Percentiles rank a stretch among this genome's conserved stretches.
Evolutionary conservation across 2,888 invertebrate genomes (phyloP).

Genomic region (Stenurella melanura): DNA sequence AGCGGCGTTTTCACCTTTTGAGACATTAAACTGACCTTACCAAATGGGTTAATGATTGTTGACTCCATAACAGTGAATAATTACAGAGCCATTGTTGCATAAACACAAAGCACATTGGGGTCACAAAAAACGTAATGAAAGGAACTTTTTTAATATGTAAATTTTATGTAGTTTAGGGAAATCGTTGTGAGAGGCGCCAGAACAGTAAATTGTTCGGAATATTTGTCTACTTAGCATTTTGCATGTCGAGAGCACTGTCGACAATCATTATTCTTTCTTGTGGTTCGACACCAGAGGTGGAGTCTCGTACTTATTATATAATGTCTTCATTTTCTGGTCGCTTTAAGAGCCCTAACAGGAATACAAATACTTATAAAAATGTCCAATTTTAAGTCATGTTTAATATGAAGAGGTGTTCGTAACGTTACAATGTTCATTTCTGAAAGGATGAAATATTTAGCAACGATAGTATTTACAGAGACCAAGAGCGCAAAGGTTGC

Average conservation of each 20-base stretch:
- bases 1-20: neutral
- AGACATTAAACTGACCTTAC: constrained; percentile 5
- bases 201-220: neutral
- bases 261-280: neutral
- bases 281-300: neutral
- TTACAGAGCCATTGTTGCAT: neutral
- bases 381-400: no score
- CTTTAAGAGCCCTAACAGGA: no score
- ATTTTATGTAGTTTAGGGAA: neutral
- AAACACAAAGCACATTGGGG: constrained; percentile 1
- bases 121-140: neutral
- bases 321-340: no score
- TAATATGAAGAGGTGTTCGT: no score
- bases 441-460: no score
- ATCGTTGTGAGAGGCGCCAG: neutral
- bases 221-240: neutral
- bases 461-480: no score
- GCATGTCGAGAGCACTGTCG: neutral
- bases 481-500: no score
- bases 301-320: neutral
- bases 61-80: neutral
- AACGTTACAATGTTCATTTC: no score
- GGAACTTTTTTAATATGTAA: neutral
- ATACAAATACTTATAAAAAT: no score
- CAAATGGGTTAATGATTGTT: neutral